Conservation (phyloP, 92 coral and sea anemone species). For the Bergia sp. region DNA sequence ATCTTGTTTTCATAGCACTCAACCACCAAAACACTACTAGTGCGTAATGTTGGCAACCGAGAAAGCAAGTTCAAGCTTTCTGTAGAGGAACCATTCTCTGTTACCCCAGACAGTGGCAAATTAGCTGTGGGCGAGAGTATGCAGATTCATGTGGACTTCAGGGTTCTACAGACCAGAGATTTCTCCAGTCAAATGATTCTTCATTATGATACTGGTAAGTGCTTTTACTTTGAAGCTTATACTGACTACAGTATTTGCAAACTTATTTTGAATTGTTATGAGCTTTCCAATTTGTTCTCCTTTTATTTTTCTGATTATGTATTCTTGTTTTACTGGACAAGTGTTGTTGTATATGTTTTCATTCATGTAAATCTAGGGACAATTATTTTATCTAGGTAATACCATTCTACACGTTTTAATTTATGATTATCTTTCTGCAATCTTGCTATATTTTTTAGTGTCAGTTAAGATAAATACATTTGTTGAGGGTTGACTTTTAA, state of each 20-base stretch:
- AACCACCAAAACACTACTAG: conserved; percentile 89
- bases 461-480: too few species aligned
- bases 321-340: too few species aligned
- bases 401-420: too few species aligned
- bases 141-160: conserved; percentile 93
- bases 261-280: background rate
- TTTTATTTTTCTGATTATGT: background rate
- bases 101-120: conserved; percentile 90
- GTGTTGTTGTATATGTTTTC: too few species aligned
- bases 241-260: too few species aligned
- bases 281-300: background rate
- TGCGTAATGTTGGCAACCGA: conserved; percentile 92
- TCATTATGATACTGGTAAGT: conserved; percentile 94
- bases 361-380: too few species aligned
- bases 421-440: too few species aligned
- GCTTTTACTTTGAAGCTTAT: background rate
- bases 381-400: too few species aligned
- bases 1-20: conserved; percentile 22
- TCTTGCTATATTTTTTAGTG: too few species aligned
- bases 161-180: conserved; percentile 88
- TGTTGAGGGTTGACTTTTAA: too few species aligned
- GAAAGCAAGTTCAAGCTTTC: conserved; percentile 88
- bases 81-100: conserved; percentile 87
- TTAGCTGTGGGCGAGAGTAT: conserved; percentile 94
- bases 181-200: conserved; percentile 88